Conservation (phyloP, 2,888 invertebrate species). For the Macaria liturata region DNA sequence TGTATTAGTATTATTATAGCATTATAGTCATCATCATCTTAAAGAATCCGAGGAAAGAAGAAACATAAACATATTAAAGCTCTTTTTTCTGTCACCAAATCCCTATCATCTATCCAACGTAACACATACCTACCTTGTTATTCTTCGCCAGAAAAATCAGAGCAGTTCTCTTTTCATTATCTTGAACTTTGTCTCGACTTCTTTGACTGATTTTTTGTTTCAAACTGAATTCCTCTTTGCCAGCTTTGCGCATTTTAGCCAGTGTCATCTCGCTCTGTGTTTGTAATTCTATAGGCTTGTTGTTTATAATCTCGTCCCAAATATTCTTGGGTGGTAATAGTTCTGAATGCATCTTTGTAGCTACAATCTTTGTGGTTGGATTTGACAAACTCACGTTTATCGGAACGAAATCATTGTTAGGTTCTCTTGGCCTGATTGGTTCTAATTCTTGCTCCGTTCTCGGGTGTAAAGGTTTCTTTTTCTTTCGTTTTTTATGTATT, state of each 20-base stretch:
- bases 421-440: neutral
- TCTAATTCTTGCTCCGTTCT: neutral
- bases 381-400: neutral
- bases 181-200: neutral
- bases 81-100: no score
- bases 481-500: neutral
- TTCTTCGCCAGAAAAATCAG: conserved; percentile 26
- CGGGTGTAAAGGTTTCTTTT: neutral
- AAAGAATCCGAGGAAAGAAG: no score
- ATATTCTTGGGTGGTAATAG: conserved; percentile 40
- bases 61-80: no score
- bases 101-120: no score
- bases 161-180: conserved; percentile 22
- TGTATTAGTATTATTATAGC: no score
- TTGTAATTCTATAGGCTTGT: conserved; percentile 41
- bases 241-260: neutral
- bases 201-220: neutral
- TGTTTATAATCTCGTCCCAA: conserved; percentile 43
- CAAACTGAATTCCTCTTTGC: neutral
- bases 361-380: conserved; percentile 20
- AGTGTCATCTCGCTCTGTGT: conserved; percentile 18
- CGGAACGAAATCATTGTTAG: neutral
- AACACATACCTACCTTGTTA: conserved; percentile 23
- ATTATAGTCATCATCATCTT: no score
- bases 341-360: conserved; percentile 40